phyloP scores from a whole-genome alignment of 2,113 vertebrate genomes.

The Cyphomyrus discorhynchus region DNA sequence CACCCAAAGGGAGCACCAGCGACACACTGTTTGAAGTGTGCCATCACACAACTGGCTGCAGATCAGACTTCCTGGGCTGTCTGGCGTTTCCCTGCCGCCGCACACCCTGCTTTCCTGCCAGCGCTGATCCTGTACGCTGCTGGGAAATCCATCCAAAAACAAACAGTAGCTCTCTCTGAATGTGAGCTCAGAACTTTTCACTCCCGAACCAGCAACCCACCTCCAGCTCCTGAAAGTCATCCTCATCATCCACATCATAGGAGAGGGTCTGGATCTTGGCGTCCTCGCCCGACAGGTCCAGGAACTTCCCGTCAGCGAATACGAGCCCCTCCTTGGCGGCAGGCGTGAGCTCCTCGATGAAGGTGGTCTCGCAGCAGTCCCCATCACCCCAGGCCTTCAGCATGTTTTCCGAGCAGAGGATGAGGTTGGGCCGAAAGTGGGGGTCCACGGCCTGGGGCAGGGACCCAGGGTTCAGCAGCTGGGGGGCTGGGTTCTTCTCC shows the following conservation, averaged over 20 bases:
- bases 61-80: not conserved
- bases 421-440: conserved; percentile 69
- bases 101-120: not conserved
- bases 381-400: conserved; percentile 72
- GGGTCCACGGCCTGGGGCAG: conserved; percentile 69
- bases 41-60: not conserved
- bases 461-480: conserved; percentile 76
- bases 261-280: conserved; percentile 84
- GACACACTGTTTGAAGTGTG: not conserved
- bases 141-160: not conserved
- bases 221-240: conserved; percentile 89
- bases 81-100: not conserved
- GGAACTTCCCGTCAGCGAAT: conserved; percentile 70
- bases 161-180: not conserved
- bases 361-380: conserved; percentile 88
- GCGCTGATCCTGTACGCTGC: not conserved
- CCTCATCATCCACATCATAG: conserved; percentile 80
- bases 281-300: conserved; percentile 71
- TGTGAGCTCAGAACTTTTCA: not conserved
- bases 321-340: conserved; percentile 69
- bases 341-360: conserved; percentile 74
- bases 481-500: conserved; percentile 56
- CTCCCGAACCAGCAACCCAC: conserved; percentile 50
- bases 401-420: conserved; percentile 75
- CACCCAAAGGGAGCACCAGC: not conserved